A percentile compares a stretch with the other conserved stretches of the same genome.
These are phyloP conservation scores for Macrosiphum euphorbiae DNA, from an alignment of 2,888 invertebrate genomes.

Conservation along the genomic window DNA sequence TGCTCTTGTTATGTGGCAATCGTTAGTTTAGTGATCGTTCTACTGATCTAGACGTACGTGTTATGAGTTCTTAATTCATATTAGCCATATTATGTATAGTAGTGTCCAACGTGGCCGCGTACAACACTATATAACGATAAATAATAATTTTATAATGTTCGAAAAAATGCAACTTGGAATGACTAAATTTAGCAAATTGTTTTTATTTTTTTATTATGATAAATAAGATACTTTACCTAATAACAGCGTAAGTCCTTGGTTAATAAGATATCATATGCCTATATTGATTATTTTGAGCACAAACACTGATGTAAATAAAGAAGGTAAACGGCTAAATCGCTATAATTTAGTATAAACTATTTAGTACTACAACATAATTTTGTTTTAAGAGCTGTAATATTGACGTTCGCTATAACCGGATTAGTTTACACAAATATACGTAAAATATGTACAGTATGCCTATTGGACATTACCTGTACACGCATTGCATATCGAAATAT, in stretches of 20 bases:
- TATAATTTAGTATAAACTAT: not conserved
- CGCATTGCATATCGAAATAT: not conserved
- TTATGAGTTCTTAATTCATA: not conserved
- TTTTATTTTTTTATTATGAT: not conserved
- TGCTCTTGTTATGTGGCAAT: not conserved
- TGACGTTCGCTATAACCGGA: not conserved
- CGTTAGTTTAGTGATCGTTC: not conserved
- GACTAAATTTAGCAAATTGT: not conserved
- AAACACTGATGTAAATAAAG: not conserved
- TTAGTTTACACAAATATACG: constrained; percentile 27
- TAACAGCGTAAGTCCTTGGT: constrained; percentile 8
- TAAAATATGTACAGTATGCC: not conserved
- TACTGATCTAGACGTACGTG: not conserved
- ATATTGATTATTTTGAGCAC: not conserved
- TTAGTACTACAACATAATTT: not conserved
- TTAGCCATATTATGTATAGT: not conserved
- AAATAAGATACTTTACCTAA: not conserved
- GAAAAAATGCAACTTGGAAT: not conserved
- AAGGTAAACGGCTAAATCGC: constrained; percentile 34
- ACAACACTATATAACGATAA: not conserved
- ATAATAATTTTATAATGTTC: not conserved
- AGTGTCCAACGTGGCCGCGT: not conserved
- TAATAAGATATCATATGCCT: not conserved
- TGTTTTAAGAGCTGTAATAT: not conserved
- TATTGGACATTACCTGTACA: not conserved